phyloP scores from a whole-genome alignment of 2,888 invertebrate genomes.

The Slavum lentiscoides region DNA sequence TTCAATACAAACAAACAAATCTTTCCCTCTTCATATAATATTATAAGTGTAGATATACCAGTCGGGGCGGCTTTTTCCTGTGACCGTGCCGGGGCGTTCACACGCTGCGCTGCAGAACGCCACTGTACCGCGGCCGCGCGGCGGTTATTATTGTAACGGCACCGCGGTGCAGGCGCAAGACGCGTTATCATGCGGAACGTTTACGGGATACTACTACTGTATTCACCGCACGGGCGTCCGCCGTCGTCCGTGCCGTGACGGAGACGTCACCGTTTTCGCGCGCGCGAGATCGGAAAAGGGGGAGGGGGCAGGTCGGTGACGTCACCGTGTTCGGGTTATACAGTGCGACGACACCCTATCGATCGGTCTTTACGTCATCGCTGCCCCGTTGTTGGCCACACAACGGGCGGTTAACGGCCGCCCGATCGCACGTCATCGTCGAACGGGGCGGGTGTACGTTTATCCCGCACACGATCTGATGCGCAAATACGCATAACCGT shows the following conservation, averaged over 20 bases:
- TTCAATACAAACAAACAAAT: too few relatives aligned
- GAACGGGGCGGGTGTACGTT: neutral
- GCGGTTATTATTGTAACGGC: slow-evolving; percentile 5
- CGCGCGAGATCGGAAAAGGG: neutral
- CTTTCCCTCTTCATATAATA: too few relatives aligned
- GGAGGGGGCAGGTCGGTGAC: neutral
- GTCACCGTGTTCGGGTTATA: neutral
- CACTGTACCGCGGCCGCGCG: too few relatives aligned
- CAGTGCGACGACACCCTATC: slow-evolving; percentile 9
- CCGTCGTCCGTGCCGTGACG: slow-evolving; percentile 22
- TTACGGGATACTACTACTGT: slow-evolving; percentile 25
- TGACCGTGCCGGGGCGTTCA: too few relatives aligned
- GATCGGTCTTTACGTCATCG: slow-evolving; percentile 32
- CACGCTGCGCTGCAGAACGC: too few relatives aligned
- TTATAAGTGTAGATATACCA: too few relatives aligned
- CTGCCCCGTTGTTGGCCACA: too few relatives aligned
- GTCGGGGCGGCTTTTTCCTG: too few relatives aligned
- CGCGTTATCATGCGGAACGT: slow-evolving; percentile 43
- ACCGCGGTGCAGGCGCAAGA: slow-evolving; percentile 3
- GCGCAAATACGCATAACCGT: too few relatives aligned
- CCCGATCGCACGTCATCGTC: neutral
- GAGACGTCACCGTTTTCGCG: slow-evolving; percentile 9
- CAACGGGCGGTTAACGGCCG: neutral
- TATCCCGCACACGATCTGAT: neutral
- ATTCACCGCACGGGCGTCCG: neutral